Evolutionary conservation across 2,888 invertebrate genomes (phyloP).

Genomic region (Harpalus rufipes): DNA sequence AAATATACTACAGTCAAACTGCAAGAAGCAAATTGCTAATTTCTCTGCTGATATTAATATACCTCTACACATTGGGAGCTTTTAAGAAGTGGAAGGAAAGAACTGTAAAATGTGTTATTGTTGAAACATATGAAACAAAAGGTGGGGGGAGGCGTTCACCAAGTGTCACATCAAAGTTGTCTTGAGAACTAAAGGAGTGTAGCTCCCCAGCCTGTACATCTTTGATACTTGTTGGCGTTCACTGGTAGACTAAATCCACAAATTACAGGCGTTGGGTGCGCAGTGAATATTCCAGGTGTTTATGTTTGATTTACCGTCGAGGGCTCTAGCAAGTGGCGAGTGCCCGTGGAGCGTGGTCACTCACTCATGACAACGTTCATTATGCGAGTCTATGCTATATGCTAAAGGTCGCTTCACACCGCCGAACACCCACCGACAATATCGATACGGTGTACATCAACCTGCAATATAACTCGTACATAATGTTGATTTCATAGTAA

Average conservation of each 20-base stretch:
- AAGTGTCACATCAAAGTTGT: too few relatives aligned
- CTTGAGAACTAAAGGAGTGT: too few relatives aligned
- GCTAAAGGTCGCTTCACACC: slow-evolving; percentile 65
- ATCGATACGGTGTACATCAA: neutral
- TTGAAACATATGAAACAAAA: too few relatives aligned
- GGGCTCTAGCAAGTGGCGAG: neutral
- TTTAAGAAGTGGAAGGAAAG: too few relatives aligned
- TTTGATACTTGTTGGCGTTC: slow-evolving; percentile 8
- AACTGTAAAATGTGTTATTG: too few relatives aligned
- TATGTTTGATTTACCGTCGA: slow-evolving; percentile 63
- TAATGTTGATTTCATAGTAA: neutral
- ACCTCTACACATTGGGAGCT: too few relatives aligned
- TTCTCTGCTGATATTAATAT: too few relatives aligned
- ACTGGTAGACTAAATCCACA: slow-evolving; percentile 49
- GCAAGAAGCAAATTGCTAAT: too few relatives aligned
- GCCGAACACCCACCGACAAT: slow-evolving; percentile 55
- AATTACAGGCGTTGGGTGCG: slow-evolving; percentile 44
- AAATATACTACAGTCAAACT: too few relatives aligned
- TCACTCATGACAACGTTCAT: slow-evolving; percentile 66
- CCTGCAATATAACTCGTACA: neutral
- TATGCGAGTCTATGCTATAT: slow-evolving; percentile 34
- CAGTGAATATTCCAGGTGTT: slow-evolving; percentile 62
- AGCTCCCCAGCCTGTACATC: too few relatives aligned
- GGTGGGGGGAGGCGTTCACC: too few relatives aligned
- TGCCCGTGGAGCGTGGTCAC: slow-evolving; percentile 48